A percentile compares a stretch with the other conserved stretches of the same genome.
phyloP scores from a whole-genome alignment of 2,888 invertebrate genomes.

The Hyles lineata region DNA sequence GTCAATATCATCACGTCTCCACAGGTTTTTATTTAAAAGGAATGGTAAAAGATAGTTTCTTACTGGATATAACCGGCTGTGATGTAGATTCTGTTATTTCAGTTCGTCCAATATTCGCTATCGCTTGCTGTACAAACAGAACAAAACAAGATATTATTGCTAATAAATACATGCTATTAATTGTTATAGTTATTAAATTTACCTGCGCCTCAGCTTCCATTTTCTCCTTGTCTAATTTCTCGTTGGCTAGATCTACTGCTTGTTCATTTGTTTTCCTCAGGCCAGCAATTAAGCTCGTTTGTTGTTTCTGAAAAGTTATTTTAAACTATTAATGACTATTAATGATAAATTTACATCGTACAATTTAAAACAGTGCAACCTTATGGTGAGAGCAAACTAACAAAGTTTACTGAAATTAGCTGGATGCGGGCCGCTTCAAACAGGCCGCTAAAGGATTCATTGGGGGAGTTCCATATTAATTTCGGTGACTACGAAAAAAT shows the following conservation, averaged over 20 bases:
- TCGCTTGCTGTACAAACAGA: slow-evolving; percentile 55
- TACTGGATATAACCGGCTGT: slow-evolving; percentile 78
- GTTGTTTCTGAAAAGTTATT: slow-evolving; percentile 90
- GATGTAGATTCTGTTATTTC: slow-evolving; percentile 80
- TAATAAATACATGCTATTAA: background rate
- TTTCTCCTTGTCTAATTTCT: slow-evolving; percentile 87
- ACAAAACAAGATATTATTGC: background rate
- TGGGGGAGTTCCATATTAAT: too few species aligned
- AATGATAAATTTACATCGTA: too few species aligned
- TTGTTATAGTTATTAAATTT: slow-evolving; percentile 25
- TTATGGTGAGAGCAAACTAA: too few species aligned
- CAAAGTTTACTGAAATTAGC: too few species aligned
- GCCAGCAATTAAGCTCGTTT: slow-evolving; percentile 96
- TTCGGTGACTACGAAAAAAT: too few species aligned
- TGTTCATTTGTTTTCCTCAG: slow-evolving; percentile 94
- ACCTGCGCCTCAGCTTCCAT: slow-evolving; percentile 72
- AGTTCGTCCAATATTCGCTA: slow-evolving; percentile 64
- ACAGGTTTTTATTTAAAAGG: too few species aligned
- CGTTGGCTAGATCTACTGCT: slow-evolving; percentile 82
- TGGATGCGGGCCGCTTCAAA: too few species aligned
- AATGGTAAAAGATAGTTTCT: slow-evolving; percentile 42
- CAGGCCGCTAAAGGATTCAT: too few species aligned
- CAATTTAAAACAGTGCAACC: too few species aligned
- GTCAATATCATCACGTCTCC: too few species aligned
- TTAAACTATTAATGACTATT: background rate